Base-by-base conservation (phyloP, 1,140 invertebrate genomes). In the Bombus affinis region DNA sequence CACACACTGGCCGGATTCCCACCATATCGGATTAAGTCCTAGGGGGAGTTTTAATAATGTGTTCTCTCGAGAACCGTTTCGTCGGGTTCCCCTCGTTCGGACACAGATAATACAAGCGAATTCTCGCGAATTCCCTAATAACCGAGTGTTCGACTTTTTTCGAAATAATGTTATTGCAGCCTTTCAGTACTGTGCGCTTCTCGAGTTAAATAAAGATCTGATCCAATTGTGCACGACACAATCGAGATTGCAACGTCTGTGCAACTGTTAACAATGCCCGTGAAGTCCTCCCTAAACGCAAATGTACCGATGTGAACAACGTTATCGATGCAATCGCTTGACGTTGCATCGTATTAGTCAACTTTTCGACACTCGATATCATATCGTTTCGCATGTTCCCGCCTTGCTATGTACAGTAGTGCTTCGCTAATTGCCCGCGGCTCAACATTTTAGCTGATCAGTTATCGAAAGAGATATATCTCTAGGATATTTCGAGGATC, bases 1-100 rank as follows among this genome's bases (percentile, higher is more conserved):
- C 44, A 72, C 84, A 74, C 80, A 86, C 84, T 86, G 85, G 85
- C 85, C 85, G 72, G 85, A 80, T 72, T 72, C 22, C 83, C 83
- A 37, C 76, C 37, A 22, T 39, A 42, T n/a, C 68, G 47, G 65
- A 66, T 75, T 62, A 47, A 74, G 62, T 76, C 73, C 70, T 83
- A 71, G 57, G 68, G 65, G 53, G 47, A 35, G 28, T 53, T 44
- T 32, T 71, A 80, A 44, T 37, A 79, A 32, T 59, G 37, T 5
- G 66, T 39, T 35, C 22, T 35, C n/a, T 15, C 15, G 44, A 68
- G 73, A 62, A 80, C 68, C 66, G 32, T 62, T 72, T 72, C 83
- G 53, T 42, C n/a, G 25, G 66, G 53, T 44, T 79, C 66, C 53
- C 28, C 35, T 73, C n/a, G 28, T 39, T 80, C 68, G 83, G 32